Evolutionary conservation across 2,797 vertebrate species (phyloP).

Genomic region (Fistularia tabacaria): DNA sequence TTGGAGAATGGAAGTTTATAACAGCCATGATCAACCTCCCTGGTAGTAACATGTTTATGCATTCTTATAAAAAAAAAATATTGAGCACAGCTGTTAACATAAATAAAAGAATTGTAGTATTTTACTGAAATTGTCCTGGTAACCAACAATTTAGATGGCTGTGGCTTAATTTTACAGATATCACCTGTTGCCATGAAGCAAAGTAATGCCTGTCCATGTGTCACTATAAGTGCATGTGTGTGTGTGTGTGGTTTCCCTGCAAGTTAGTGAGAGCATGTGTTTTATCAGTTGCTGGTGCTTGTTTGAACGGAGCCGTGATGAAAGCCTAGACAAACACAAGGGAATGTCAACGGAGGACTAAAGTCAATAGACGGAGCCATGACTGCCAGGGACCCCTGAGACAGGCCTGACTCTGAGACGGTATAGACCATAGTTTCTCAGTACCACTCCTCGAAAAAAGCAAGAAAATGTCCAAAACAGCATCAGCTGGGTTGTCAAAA

Average conservation of each 20-base stretch:
- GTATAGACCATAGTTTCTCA: constrained; percentile 18
- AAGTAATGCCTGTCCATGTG: constrained; percentile 28
- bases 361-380: constrained; percentile 68
- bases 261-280: constrained; percentile 63
- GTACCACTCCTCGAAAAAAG: neutral
- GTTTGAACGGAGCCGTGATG: constrained; percentile 71
- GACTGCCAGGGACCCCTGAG: constrained; percentile 45
- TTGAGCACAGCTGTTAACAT: constrained; percentile 35
- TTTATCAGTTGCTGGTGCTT: constrained; percentile 76
- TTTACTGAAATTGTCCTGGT: constrained; percentile 28
- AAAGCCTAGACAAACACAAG: constrained; percentile 74
- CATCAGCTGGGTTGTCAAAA: neutral
- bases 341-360: constrained; percentile 71
- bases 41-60: constrained; percentile 23
- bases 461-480: constrained; percentile 14
- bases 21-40: constrained; percentile 41
- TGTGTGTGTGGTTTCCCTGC: constrained; percentile 16
- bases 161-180: constrained; percentile 18
- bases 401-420: constrained; percentile 50
- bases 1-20: constrained; percentile 38
- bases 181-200: constrained; percentile 69
- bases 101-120: constrained; percentile 19
- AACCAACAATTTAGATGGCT: constrained; percentile 33
- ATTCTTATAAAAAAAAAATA: constrained; percentile 18
- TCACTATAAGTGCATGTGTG: constrained; percentile 14